Evolutionary conservation across 2,797 vertebrate genomes (phyloP), one percentile per base, ranked within the genome.

Genomic region (Pseudochromis fuscus): DNA sequence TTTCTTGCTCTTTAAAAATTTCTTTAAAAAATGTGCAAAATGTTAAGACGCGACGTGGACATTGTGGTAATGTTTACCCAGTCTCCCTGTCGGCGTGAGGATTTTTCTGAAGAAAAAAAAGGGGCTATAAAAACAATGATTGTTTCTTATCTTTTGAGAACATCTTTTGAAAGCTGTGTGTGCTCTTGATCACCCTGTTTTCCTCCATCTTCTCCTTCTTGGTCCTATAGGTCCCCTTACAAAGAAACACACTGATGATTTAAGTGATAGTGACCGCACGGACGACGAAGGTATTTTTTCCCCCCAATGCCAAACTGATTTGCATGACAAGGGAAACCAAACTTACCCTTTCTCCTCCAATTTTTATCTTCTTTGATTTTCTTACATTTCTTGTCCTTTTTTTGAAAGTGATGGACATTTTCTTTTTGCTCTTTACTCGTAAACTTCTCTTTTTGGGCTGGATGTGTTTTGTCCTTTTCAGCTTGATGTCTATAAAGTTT

Each of bases 221-320:
- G 95, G 97, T 98, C 96, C 84, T 87, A 70, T 98, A 99, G 98
- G 98, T 99, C 98, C 98, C 95, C 96, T 99, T 96, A 96, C 98
- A 99, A 99, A 99, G 98, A 99, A 99, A 99, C 96, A 99, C 96
- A 96, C 95, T 96, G 98, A 99, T 99, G 97, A 97, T 98, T 98
- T 99, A 98, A 95, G 95, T 96, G 98, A 98, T 98, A 99, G 95
- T 98, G 97, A 98, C 94, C 97, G 96, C 96, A 95, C 96, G 92
- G 97, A 98, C 93, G 97, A 99, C 89, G 96, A 99, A 99, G 98
- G 98, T 99, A 99, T 98, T 97, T 98, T 96, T 95, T 95, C 91
- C 84, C n/a, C 86, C 75, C 73, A 92, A 94, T 93, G 93, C 95
- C 95, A 96, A 97, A 96, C 92, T 96, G 95, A 96, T 96, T 96